Evolutionary conservation across 2,888 invertebrate genomes (phyloP).

Genomic region (Labia minor): DNA sequence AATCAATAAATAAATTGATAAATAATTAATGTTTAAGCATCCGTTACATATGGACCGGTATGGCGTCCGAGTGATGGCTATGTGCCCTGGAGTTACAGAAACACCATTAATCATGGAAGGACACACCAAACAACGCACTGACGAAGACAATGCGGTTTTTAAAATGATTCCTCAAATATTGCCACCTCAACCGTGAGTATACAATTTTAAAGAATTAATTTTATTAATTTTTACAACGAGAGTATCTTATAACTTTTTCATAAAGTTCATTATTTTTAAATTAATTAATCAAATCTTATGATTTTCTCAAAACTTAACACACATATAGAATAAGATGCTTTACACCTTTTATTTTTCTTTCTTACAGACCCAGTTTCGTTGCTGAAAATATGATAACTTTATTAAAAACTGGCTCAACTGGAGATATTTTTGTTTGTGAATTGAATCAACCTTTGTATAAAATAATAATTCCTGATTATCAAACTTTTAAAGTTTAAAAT

Average conservation of each 20-base stretch:
- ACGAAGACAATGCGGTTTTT: too few relatives aligned
- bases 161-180: background rate
- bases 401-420: background rate
- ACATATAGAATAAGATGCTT: too few relatives aligned
- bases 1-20: too few relatives aligned
- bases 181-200: background rate
- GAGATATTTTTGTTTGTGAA: background rate
- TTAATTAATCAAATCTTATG: too few relatives aligned
- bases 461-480: background rate
- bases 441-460: background rate
- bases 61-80: slow-evolving; percentile 34
- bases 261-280: too few relatives aligned
- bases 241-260: too few relatives aligned
- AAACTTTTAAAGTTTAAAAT: background rate
- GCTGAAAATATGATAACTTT: background rate
- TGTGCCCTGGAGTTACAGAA: slow-evolving; percentile 37
- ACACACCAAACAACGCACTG: background rate
- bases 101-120: slow-evolving; percentile 32
- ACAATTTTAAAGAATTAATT: too few relatives aligned
- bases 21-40: too few relatives aligned
- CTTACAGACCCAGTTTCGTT: background rate
- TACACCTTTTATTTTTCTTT: too few relatives aligned
- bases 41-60: slow-evolving; percentile 32
- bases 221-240: too few relatives aligned
- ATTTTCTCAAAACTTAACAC: too few relatives aligned